These are phyloP conservation scores for Caenorhabditis remanei DNA, from an alignment of 1,140 invertebrate genomes.

Conservation along the genomic window DNA sequence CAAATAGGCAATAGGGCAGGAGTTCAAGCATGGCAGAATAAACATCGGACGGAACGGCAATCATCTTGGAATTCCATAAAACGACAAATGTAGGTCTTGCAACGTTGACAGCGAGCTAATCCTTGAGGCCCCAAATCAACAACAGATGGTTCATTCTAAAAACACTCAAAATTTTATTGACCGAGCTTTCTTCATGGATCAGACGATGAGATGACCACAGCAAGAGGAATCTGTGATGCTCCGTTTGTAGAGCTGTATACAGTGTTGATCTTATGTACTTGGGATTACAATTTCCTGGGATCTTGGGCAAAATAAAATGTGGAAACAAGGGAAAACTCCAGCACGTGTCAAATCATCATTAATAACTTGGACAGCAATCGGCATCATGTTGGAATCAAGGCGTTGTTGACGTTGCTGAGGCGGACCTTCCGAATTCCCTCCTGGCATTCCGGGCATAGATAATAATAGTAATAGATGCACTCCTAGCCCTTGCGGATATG, in stretches of 20 bases:
- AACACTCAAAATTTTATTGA: background rate
- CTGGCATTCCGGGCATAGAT: conserved; percentile 40
- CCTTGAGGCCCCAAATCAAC: conserved; percentile 92
- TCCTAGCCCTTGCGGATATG: conserved; percentile 3
- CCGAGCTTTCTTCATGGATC: conserved; percentile 83
- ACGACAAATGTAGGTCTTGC: conserved; percentile 99
- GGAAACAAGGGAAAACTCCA: conserved; percentile 88
- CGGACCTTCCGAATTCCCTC: conserved; percentile 17
- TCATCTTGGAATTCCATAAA: conserved; percentile 99
- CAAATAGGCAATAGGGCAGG: too few species aligned
- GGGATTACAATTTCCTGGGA: conserved; percentile 91
- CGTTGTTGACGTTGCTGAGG: conserved; percentile 69
- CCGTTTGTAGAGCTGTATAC: conserved; percentile 96
- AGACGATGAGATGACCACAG: conserved; percentile 90
- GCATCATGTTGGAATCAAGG: conserved; percentile 75
- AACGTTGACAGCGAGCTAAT: conserved; percentile 93
- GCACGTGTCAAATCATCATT: conserved; percentile 85
- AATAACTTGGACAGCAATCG: conserved; percentile 87
- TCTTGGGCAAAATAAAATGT: conserved; percentile 93
- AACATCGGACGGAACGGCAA: conserved; percentile 93
- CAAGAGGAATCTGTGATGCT: conserved; percentile 92
- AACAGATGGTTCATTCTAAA: conserved; percentile 85
- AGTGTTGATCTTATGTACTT: conserved; percentile 91
- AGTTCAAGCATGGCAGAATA: conserved; percentile 88
- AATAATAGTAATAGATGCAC: too few species aligned